These are phyloP conservation scores for Drosophila prostipennis DNA, from an alignment of 2,888 invertebrate genomes.

Conservation along the genomic window DNA sequence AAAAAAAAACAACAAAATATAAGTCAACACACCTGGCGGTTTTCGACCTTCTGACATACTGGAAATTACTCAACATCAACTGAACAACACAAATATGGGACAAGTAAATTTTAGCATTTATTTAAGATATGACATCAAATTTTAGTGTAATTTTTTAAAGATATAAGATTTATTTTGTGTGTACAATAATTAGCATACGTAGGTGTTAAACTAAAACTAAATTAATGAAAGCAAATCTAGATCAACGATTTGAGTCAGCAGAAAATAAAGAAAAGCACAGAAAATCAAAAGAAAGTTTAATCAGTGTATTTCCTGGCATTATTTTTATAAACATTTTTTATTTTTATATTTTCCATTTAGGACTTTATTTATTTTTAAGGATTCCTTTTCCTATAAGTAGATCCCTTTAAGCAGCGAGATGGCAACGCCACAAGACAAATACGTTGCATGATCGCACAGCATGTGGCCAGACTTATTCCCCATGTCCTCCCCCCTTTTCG, in stretches of 20 bases:
- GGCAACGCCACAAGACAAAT: slow-evolving; percentile 1
- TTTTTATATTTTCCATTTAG: no score
- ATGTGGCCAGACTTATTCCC: slow-evolving; percentile 4
- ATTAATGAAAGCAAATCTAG: slow-evolving; percentile 16
- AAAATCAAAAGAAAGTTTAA: neutral
- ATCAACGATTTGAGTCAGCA: neutral
- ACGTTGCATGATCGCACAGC: slow-evolving; percentile 15
- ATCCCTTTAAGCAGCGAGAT: neutral
- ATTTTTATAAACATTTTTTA: neutral
- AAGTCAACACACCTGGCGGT: slow-evolving; percentile 5
- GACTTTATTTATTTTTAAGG: neutral
- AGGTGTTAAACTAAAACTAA: neutral
- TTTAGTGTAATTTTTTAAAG: no score
- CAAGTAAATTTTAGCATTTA: no score
- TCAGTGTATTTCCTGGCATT: no score
- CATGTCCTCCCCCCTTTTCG: neutral
- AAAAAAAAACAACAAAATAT: neutral
- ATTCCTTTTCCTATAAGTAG: neutral
- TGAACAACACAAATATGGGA: neutral
- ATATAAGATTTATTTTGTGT: neutral
- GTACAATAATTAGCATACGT: slow-evolving; percentile 12
- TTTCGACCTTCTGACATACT: slow-evolving; percentile 55
- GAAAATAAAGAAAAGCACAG: neutral
- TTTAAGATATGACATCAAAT: no score
- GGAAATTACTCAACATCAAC: slow-evolving; percentile 39